These are phyloP conservation scores for Ethmia dodecea DNA, from an alignment of 2,888 invertebrate species.

Conservation along the genomic window DNA sequence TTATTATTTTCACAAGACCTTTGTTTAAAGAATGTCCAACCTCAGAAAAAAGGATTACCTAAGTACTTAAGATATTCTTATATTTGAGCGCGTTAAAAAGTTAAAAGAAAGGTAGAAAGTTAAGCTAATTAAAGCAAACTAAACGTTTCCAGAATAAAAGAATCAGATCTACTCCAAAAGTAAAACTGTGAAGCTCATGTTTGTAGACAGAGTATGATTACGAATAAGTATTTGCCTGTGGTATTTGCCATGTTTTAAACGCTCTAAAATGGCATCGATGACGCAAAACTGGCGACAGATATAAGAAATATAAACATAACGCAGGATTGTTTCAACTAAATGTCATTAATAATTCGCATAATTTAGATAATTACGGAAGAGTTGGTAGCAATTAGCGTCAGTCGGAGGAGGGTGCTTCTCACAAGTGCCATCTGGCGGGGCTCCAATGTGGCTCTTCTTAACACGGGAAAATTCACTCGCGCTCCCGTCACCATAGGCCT, in stretches of 20 bases:
- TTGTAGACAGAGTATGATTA: not conserved
- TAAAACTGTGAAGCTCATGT: too few relatives aligned
- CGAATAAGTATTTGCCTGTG: not conserved
- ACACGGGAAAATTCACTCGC: conserved; percentile 40
- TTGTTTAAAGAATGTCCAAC: too few relatives aligned
- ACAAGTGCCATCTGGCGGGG: conserved; percentile 65
- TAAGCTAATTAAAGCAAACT: too few relatives aligned
- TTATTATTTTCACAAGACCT: too few relatives aligned
- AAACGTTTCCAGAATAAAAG: too few relatives aligned
- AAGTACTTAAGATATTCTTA: too few relatives aligned
- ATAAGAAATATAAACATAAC: not conserved
- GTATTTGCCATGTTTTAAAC: not conserved
- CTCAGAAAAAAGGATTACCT: too few relatives aligned
- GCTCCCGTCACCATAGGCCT: not conserved
- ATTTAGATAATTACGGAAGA: conserved; percentile 63
- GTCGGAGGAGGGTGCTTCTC: conserved; percentile 44
- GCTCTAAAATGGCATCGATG: not conserved
- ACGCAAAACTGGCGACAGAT: not conserved
- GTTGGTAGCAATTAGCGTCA: conserved; percentile 71
- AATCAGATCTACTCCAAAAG: too few relatives aligned
- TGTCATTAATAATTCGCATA: conserved; percentile 35
- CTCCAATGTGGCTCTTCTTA: conserved; percentile 62
- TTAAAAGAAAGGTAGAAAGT: too few relatives aligned
- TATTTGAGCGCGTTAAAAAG: too few relatives aligned
- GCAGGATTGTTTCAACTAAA: conserved; percentile 22